These are phyloP conservation scores for Hirudo medicinalis DNA, from an alignment of 1,140 invertebrate species.

Conservation along the genomic window DNA sequence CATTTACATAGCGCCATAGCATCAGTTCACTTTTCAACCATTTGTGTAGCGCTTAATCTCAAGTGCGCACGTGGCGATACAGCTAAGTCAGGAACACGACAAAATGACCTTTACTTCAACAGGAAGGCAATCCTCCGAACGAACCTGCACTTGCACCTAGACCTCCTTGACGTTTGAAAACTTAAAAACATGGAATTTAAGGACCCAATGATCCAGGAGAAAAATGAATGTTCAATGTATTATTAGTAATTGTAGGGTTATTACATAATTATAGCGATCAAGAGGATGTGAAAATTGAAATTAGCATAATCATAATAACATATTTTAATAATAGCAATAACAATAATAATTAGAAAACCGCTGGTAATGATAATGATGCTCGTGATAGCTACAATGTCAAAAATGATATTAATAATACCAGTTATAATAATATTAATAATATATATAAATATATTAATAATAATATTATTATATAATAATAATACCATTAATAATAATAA, in stretches of 20 bases:
- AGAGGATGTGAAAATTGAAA: not conserved
- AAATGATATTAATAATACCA: not conserved
- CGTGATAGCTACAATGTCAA: not conserved
- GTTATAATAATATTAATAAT: not conserved
- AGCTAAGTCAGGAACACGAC: too few species aligned
- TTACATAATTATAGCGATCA: not conserved
- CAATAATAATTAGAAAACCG: not conserved
- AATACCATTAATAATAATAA: not conserved
- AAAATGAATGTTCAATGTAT: conserved; percentile 5
- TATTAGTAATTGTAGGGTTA: too few species aligned
- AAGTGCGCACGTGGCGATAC: too few species aligned
- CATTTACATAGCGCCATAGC: too few species aligned
- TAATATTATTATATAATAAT: conserved; percentile 1
- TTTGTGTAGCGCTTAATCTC: too few species aligned
- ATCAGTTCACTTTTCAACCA: too few species aligned
- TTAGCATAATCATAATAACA: not conserved
- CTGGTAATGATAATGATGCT: not conserved
- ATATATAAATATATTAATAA: not conserved
- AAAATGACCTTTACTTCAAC: not conserved
- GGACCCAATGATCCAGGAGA: not conserved
- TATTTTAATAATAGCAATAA: not conserved
- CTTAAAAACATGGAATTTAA: too few species aligned
- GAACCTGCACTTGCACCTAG: not conserved
- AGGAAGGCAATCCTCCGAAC: not conserved
- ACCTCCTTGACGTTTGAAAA: not conserved